Conservation (phyloP, 2,797 vertebrate genomes). For the Mormyrops boulengeri region DNA sequence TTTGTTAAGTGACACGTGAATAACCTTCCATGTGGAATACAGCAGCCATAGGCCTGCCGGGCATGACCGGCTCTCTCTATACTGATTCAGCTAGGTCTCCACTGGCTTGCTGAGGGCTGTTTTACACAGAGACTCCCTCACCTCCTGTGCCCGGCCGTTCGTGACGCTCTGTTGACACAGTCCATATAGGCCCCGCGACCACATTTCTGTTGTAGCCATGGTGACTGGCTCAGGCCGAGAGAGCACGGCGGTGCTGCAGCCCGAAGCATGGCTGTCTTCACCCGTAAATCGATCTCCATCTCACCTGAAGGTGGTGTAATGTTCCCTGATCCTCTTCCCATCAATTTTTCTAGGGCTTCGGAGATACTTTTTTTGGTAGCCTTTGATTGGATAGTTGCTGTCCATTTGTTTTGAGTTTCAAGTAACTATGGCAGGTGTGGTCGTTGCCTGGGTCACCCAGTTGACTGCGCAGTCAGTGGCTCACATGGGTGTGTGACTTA, state of each 20-base stretch:
- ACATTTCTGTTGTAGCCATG: neutral
- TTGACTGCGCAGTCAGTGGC: neutral
- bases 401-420: conserved; percentile 27
- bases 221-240: neutral
- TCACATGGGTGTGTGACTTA: neutral
- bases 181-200: too few species aligned
- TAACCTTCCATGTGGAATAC: neutral
- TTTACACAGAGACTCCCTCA: neutral
- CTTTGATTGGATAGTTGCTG: conserved; percentile 22
- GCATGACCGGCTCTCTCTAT: neutral
- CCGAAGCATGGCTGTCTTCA: neutral
- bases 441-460: neutral
- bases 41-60: neutral
- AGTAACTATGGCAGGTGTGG: neutral
- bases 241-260: neutral
- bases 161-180: neutral
- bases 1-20: conserved; percentile 1
- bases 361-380: neutral
- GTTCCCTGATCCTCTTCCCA: neutral
- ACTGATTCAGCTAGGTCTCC: neutral
- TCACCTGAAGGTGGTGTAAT: neutral
- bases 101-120: neutral
- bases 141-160: neutral
- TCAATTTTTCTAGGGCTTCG: neutral
- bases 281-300: neutral